Percentiles rank a stretch among this genome's conserved stretches.
These are phyloP conservation scores for Acanthosepion pharaonis DNA, from an alignment of 2,888 invertebrate species.

Conservation along the genomic window DNA sequence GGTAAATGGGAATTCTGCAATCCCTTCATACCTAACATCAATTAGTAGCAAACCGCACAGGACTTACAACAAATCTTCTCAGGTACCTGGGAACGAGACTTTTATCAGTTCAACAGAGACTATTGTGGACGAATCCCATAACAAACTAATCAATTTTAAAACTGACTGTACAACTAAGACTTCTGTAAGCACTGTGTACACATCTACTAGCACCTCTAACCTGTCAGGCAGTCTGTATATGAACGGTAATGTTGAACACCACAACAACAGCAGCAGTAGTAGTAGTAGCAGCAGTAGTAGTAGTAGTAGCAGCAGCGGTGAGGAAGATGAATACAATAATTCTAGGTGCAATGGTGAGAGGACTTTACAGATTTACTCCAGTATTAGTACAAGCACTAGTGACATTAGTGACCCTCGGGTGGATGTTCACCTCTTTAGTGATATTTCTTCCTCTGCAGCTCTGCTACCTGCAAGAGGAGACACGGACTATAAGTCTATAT, in stretches of 20 bases:
- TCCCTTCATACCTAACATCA: background rate
- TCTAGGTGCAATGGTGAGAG: constrained; percentile 45
- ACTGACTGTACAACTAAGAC: background rate
- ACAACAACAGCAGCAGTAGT: constrained; percentile 34
- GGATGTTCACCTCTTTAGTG: constrained; percentile 43
- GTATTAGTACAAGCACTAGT: constrained; percentile 73
- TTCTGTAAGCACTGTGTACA: background rate
- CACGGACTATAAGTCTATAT: constrained; percentile 33
- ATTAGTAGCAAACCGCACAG: background rate
- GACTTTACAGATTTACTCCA: constrained; percentile 57
- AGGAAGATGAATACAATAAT: constrained; percentile 39
- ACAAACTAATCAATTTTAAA: background rate
- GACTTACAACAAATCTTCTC: constrained; percentile 47
- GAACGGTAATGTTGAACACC: constrained; percentile 35
- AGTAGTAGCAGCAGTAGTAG: constrained; percentile 6
- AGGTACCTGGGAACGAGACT: constrained; percentile 39
- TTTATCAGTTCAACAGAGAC: background rate
- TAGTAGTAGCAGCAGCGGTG: background rate
- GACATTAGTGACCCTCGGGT: constrained; percentile 71
- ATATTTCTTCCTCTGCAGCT: constrained; percentile 34
- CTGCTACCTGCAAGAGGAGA: background rate
- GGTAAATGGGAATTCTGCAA: constrained; percentile 35
- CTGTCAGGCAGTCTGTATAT: background rate
- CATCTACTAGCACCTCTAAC: constrained; percentile 18
- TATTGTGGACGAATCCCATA: constrained; percentile 35